These are phyloP conservation scores for Chrysomallon squamiferum DNA, from an alignment of 1,140 invertebrate genomes.

Conservation along the genomic window DNA sequence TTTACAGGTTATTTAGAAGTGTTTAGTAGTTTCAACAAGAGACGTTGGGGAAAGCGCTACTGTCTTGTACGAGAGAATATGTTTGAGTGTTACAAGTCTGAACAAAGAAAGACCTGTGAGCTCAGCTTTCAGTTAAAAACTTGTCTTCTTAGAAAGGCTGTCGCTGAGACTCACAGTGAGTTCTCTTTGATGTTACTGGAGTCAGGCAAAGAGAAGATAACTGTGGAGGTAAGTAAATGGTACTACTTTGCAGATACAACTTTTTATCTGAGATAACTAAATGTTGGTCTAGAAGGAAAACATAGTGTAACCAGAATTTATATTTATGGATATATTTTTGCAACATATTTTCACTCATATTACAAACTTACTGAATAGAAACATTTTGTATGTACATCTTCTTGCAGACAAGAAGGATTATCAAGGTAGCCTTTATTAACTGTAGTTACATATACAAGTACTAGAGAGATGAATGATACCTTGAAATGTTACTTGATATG, in stretches of 20 bases:
- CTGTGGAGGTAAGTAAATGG: constrained; percentile 47
- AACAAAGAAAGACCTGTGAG: constrained; percentile 41
- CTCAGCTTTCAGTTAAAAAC: constrained; percentile 45
- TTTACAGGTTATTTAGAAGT: constrained; percentile 46
- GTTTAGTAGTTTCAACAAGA: constrained; percentile 54
- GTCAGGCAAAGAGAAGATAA: constrained; percentile 48
- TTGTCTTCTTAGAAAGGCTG: constrained; percentile 45
- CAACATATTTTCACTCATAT: background rate
- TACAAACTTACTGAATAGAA: background rate
- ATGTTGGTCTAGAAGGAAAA: no score
- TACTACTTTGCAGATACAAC: no score
- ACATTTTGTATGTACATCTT: no score
- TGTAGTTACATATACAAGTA: no score
- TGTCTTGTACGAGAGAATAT: constrained; percentile 47
- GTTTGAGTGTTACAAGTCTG: constrained; percentile 48
- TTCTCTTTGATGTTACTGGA: constrained; percentile 49
- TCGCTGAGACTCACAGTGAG: constrained; percentile 48
- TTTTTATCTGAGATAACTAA: no score
- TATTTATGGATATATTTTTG: background rate
- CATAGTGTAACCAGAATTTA: no score
- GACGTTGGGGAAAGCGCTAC: constrained; percentile 52
- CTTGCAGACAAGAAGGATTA: no score
- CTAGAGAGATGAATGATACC: no score
- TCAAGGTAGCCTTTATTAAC: no score
- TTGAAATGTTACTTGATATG: no score